phyloP scores from a whole-genome alignment of 2,888 invertebrate species.

The Actias luna region DNA sequence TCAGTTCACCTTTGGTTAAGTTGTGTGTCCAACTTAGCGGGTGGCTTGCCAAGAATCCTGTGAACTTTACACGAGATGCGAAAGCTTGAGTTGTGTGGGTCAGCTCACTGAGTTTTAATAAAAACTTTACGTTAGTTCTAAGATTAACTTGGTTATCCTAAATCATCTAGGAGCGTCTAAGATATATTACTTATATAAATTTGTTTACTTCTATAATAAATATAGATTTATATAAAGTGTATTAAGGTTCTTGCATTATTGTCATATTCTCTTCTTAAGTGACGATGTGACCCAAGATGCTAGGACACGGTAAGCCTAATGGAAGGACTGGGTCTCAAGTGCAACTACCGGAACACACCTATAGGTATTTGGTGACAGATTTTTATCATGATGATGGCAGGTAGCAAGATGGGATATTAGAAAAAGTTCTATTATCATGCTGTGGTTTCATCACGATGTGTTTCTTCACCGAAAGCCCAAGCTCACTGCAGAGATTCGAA shows the following conservation, averaged over 20 bases:
- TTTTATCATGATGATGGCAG: too few relatives aligned
- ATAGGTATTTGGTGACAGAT: too few relatives aligned
- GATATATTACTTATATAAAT: not conserved
- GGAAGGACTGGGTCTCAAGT: too few relatives aligned
- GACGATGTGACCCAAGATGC: too few relatives aligned
- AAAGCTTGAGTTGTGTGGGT: not conserved
- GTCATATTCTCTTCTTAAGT: too few relatives aligned
- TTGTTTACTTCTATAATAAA: not conserved
- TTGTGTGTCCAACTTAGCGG: slow-evolving; percentile 28
- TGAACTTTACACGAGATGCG: not conserved
- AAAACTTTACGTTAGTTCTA: slow-evolving; percentile 2
- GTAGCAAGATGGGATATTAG: too few relatives aligned
- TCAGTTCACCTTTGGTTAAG: slow-evolving; percentile 31
- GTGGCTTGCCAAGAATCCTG: slow-evolving; percentile 13
- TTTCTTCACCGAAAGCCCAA: too few relatives aligned
- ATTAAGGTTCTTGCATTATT: not conserved
- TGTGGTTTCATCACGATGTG: too few relatives aligned
- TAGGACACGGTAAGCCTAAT: too few relatives aligned
- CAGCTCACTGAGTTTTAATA: slow-evolving; percentile 2
- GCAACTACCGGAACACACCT: too few relatives aligned
- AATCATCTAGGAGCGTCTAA: not conserved
- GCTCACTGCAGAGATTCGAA: too few relatives aligned
- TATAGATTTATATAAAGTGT: not conserved
- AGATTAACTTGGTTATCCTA: not conserved
- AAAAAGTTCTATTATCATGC: too few relatives aligned